A percentile compares a stretch with the other conserved stretches of the same genome.
phyloP scores from a whole-genome alignment of 2,113 vertebrate genomes.

The Ammodytes marinus region DNA sequence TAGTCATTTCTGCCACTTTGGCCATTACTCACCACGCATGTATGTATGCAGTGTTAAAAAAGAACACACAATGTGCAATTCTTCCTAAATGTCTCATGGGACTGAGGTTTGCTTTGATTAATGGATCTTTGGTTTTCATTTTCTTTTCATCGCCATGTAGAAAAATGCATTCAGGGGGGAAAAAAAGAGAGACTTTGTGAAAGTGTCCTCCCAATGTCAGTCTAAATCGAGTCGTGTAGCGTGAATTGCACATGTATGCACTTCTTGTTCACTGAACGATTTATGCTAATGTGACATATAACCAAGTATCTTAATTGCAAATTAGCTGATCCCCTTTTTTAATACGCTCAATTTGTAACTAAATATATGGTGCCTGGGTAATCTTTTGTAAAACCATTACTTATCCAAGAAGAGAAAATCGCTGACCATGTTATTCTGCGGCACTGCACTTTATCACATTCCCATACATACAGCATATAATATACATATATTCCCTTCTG shows the following conservation, averaged over 20 bases:
- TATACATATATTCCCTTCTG: constrained; percentile 1
- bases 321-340: constrained; percentile 31
- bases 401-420: constrained; percentile 22
- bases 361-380: constrained; percentile 42
- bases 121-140: constrained; percentile 53
- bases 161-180: neutral
- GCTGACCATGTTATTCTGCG: constrained; percentile 44
- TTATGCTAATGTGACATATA: constrained; percentile 49
- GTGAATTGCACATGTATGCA: constrained; percentile 25
- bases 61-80: constrained; percentile 31
- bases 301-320: constrained; percentile 39
- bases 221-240: constrained; percentile 6
- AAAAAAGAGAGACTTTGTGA: constrained; percentile 2
- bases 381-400: constrained; percentile 49
- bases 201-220: constrained; percentile 7
- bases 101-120: constrained; percentile 53
- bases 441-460: constrained; percentile 29
- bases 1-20: constrained; percentile 63
- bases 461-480: constrained; percentile 3
- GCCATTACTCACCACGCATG: constrained; percentile 66
- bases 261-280: constrained; percentile 35
- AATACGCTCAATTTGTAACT: constrained; percentile 24
- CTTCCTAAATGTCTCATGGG: neutral
- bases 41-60: constrained; percentile 32
- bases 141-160: constrained; percentile 25